These are phyloP conservation scores for Drepana arcuata DNA, from an alignment of 1,140 invertebrate species.

Conservation along the genomic window DNA sequence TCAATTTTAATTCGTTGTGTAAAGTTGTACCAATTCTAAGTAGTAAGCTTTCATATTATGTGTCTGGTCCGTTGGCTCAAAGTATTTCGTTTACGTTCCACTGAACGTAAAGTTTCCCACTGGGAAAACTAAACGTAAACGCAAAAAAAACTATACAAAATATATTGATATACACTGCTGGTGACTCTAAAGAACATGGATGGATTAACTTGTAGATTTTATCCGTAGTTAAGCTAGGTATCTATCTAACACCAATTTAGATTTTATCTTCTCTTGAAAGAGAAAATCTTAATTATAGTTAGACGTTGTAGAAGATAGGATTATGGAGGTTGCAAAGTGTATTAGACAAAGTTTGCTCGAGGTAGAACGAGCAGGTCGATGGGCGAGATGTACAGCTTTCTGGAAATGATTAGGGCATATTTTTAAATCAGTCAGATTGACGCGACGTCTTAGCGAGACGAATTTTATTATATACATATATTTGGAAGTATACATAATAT, in stretches of 20 bases:
- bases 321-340: slow-evolving; percentile 32
- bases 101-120: background rate
- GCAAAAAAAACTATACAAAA: background rate
- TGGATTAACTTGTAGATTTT: background rate
- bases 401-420: background rate
- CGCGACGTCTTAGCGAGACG: no score
- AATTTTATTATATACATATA: no score
- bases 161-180: background rate
- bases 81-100: background rate
- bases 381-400: background rate
- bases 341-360: slow-evolving; percentile 36
- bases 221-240: background rate
- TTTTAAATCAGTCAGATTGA: background rate
- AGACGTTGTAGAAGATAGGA: slow-evolving; percentile 17
- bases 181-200: no score
- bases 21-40: no score
- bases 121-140: no score
- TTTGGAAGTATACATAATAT: no score
- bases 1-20: no score
- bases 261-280: slow-evolving; percentile 8
- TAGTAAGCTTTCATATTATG: no score
- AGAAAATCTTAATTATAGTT: slow-evolving; percentile 29
- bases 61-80: no score
- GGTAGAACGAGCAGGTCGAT: slow-evolving; percentile 17
- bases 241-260: slow-evolving; percentile 1